Evolutionary conservation across 2,797 vertebrate species (phyloP), one percentile per base, ranked within the genome.

Genomic region (Myripristis jacobus): DNA sequence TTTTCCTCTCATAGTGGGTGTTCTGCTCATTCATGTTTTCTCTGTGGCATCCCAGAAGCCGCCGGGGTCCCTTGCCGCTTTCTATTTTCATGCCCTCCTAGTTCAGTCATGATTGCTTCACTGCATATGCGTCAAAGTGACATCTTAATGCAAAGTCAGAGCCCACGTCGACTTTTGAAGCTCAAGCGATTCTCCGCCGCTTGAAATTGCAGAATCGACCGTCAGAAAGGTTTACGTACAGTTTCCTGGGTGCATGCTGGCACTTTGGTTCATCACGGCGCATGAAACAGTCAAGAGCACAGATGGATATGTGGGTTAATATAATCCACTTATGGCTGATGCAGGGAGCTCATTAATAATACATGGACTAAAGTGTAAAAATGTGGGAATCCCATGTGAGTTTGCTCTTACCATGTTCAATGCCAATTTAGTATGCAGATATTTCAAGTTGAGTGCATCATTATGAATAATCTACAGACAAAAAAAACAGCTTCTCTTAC

Each of bases 171-270:
- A 67, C 56, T 81, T 70, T n/a, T 84, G 71, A 81, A 89, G 80
- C 94, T 85, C 83, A 81, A 94, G 92, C 89, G 73, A 77, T 81
- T 85, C 86, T 84, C 43, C 55, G 43, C 83, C 73, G 81, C 79
- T 82, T 82, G 87, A 89, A 89, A 85, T 77, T 69, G 77, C 69
- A 58, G 59, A 55, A 66, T 70, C 53, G 64, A 57, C 3, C 62
- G 64, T 15, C 6, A 55, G 70, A 79, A 70, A 70, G 82, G 44
- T 66, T 83, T 80, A 38, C 50, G 51, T 81, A 31, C 41, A 4
- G 73, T 36, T 72, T 63, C 22, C 47, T 11, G 57, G 19, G 6
- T 10, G 50, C 52, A 6, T 19, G 22, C 18, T n/a, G 15, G 66
- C 7, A 2, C 50, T 51, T 44, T 12, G 66, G 19, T 77, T 74